Evolutionary conservation across 2,797 vertebrate genomes (phyloP).

Genomic region (Esox masquinongy): DNA sequence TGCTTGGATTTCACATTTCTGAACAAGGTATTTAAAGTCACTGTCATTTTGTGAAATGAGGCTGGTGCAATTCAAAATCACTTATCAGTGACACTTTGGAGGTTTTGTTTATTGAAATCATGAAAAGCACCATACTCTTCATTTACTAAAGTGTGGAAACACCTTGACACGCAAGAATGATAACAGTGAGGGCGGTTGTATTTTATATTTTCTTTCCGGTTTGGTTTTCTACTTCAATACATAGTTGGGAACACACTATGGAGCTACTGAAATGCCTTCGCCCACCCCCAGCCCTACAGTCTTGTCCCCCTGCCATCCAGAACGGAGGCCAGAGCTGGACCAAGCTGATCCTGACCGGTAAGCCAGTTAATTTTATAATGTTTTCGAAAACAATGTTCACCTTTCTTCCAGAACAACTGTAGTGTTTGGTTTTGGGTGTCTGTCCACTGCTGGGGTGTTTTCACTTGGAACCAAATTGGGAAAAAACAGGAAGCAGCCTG

Average conservation of each 20-base stretch:
- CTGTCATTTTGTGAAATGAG: constrained; percentile 41
- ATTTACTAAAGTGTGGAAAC: neutral
- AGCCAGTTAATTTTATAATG: neutral
- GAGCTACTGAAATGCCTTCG: constrained; percentile 71
- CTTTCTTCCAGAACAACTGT: neutral
- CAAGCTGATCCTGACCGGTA: constrained; percentile 61
- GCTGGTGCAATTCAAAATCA: constrained; percentile 41
- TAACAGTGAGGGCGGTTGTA: neutral
- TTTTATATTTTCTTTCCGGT: neutral
- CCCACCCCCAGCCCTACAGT: constrained; percentile 59
- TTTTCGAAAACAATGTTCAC: neutral
- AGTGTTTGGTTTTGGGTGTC: neutral
- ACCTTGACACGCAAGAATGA: neutral
- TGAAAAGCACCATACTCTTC: constrained; percentile 10
- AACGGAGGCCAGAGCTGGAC: constrained; percentile 43
- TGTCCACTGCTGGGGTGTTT: neutral
- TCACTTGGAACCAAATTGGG: neutral
- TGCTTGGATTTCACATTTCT: constrained; percentile 33
- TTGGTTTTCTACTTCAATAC: neutral
- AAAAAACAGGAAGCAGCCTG: neutral
- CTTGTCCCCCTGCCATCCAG: constrained; percentile 52
- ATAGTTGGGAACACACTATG: constrained; percentile 68
- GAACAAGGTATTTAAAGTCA: constrained; percentile 37
- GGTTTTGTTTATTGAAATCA: neutral
- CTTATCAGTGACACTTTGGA: constrained; percentile 5